Percentiles rank a stretch among this genome's conserved stretches.
Conservation (phyloP, 2,797 vertebrate genomes). For the Anniella stebbinsi region DNA sequence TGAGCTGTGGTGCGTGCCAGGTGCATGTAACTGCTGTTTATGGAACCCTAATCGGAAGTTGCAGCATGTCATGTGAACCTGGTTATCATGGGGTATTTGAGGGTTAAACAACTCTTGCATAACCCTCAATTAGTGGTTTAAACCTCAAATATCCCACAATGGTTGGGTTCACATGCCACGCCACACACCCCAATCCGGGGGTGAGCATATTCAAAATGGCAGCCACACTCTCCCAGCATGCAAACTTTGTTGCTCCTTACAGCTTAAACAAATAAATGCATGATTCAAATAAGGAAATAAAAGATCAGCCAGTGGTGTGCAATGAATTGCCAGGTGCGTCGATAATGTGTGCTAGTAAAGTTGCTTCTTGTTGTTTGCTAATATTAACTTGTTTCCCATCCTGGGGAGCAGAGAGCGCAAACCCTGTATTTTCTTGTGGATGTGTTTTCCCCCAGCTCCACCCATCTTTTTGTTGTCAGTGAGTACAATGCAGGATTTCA, state of each 20-base stretch:
- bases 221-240: no score
- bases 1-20: no score
- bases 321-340: not conserved
- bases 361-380: constrained; percentile 29
- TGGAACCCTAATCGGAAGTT: no score
- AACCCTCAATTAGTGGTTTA: no score
- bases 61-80: no score
- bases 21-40: no score
- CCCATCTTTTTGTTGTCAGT: constrained; percentile 32
- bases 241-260: not conserved
- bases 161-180: no score
- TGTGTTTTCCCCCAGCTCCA: not conserved
- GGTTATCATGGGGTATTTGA: no score
- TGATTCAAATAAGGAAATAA: not conserved
- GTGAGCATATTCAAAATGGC: no score
- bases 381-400: constrained; percentile 49
- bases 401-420: constrained; percentile 22
- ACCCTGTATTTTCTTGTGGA: constrained; percentile 43
- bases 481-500: constrained; percentile 16
- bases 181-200: no score
- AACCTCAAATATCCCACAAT: no score
- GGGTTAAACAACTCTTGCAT: no score
- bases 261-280: not conserved
- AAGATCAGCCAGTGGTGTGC: constrained; percentile 30
- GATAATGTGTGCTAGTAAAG: constrained; percentile 11